Evolutionary conservation across 1,140 invertebrate genomes (phyloP).

Genomic region (Diorhabda carinulata): DNA sequence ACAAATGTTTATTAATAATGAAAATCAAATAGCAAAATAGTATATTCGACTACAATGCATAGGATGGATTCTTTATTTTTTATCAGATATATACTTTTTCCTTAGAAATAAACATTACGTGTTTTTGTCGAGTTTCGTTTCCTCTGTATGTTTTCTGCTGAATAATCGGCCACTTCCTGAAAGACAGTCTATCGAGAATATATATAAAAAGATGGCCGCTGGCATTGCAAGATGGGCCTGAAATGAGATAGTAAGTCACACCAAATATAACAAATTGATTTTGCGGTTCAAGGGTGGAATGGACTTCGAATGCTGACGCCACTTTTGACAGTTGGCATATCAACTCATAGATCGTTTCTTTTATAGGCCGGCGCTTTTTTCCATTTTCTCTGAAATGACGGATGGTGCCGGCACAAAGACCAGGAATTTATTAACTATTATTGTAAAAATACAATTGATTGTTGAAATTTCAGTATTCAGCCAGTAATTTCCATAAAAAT

Average conservation of each 20-base stretch:
- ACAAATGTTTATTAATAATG: too few species aligned
- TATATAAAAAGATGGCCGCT: conserved; percentile 7
- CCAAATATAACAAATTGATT: conserved; percentile 14
- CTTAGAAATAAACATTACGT: not conserved
- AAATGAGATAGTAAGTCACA: not conserved
- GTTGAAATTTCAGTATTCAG: too few species aligned
- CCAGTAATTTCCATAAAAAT: too few species aligned
- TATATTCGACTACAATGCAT: too few species aligned
- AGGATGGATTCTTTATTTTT: too few species aligned
- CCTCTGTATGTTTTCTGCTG: not conserved
- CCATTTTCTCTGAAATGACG: too few species aligned
- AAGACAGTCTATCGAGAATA: conserved; percentile 9
- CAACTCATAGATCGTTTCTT: conserved; percentile 1
- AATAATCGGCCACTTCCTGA: conserved; percentile 10
- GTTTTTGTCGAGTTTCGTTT: not conserved
- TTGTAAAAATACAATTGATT: too few species aligned
- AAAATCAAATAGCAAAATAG: too few species aligned
- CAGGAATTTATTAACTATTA: too few species aligned
- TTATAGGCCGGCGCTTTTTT: not conserved
- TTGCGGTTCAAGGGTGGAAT: not conserved
- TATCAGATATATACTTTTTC: too few species aligned
- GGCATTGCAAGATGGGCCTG: conserved; percentile 1
- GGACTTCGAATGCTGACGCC: conserved; percentile 11
- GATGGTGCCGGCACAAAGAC: too few species aligned
- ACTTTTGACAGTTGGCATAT: conserved; percentile 4